phyloP scores from a whole-genome alignment of 2,888 invertebrate species.

The Ceramica pisi region DNA sequence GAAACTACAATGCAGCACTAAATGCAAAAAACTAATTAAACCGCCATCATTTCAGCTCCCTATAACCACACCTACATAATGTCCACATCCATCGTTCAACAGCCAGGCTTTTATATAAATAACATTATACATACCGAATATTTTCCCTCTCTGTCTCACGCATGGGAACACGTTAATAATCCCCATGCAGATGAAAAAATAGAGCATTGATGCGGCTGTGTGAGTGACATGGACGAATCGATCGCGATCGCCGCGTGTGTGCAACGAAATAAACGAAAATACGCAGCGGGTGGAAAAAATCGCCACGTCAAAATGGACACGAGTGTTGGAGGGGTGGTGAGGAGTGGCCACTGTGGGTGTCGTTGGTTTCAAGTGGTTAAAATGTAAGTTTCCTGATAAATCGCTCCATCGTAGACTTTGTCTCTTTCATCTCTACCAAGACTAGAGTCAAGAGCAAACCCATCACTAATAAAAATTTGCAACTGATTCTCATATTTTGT shows the following conservation, averaged over 20 bases:
- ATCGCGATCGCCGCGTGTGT: conserved; percentile 82
- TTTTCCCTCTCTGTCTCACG: conserved; percentile 36
- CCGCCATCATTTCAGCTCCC: conserved; percentile 19
- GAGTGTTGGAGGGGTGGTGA: conserved; percentile 59
- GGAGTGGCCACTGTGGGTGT: conserved; percentile 69
- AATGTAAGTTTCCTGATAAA: too few relatives aligned
- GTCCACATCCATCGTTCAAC: conserved; percentile 21
- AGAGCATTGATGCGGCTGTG: conserved; percentile 53
- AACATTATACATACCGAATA: conserved; percentile 45
- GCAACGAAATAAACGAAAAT: conserved; percentile 88
- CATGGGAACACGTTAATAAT: conserved; percentile 54
- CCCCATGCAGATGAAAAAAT: conserved; percentile 65
- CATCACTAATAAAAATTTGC: too few relatives aligned
- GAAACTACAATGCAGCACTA: not conserved
- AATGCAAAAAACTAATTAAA: conserved; percentile 1
- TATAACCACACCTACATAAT: not conserved
- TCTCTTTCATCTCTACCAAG: too few relatives aligned
- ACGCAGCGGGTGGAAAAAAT: conserved; percentile 83
- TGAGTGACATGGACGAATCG: conserved; percentile 76
- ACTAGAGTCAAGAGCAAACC: too few relatives aligned
- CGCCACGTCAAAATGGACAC: conserved; percentile 87
- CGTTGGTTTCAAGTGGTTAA: too few relatives aligned
- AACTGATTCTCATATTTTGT: not conserved
- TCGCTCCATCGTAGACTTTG: too few relatives aligned
- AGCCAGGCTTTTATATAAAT: conserved; percentile 36